phyloP scores from a whole-genome alignment of 2,888 invertebrate species.

The Drosophila hawaiiensis region DNA sequence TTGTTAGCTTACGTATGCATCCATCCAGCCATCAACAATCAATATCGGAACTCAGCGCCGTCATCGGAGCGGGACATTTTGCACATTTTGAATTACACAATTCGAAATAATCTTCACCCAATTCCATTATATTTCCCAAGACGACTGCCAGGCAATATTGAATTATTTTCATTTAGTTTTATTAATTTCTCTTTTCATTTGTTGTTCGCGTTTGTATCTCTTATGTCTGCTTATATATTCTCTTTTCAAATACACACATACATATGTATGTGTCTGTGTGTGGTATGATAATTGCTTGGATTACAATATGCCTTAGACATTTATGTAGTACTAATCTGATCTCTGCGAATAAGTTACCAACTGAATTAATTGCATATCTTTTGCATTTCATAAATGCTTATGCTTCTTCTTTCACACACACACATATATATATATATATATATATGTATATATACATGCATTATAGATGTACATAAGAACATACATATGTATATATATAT shows the following conservation, averaged over 20 bases:
- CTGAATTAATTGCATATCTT: slow-evolving; percentile 26
- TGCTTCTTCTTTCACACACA: slow-evolving; percentile 57
- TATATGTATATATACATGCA: slow-evolving; percentile 25
- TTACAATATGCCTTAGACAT: slow-evolving; percentile 38
- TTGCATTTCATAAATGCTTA: slow-evolving; percentile 59
- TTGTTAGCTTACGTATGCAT: not conserved
- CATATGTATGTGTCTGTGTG: slow-evolving; percentile 21
- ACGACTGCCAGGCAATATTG: not conserved
- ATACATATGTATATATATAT: slow-evolving; percentile 9
- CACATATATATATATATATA: slow-evolving; percentile 37
- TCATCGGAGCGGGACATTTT: not conserved
- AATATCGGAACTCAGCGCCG: not conserved
- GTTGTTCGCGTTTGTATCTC: slow-evolving; percentile 36
- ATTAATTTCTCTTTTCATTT: slow-evolving; percentile 63
- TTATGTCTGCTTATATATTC: slow-evolving; percentile 34
- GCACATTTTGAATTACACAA: not conserved
- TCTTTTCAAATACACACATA: slow-evolving; percentile 35
- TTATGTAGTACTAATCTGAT: slow-evolving; percentile 15
- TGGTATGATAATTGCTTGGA: slow-evolving; percentile 43
- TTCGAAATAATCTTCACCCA: not conserved
- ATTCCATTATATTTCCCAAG: not conserved
- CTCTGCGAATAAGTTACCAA: slow-evolving; percentile 39
- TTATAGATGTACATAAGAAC: too few species aligned
- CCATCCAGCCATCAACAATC: not conserved
- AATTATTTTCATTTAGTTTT: slow-evolving; percentile 65